A percentile compares a stretch with the other conserved stretches of the same genome.
These are phyloP conservation scores for Odontothrips loti DNA, from an alignment of 2,888 invertebrate species.

Conservation along the genomic window DNA sequence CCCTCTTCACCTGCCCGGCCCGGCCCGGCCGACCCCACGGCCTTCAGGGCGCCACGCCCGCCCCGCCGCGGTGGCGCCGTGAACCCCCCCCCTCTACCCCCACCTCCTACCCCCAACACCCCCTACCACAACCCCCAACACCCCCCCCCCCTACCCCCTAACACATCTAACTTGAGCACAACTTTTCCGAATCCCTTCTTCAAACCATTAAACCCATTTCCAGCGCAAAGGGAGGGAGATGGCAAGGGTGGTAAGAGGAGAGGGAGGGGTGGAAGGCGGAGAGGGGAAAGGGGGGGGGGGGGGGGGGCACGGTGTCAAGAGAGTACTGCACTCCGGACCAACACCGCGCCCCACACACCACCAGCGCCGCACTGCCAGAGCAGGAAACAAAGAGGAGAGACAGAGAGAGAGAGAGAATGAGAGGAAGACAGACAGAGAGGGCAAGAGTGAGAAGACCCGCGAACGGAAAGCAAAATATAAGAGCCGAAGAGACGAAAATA, in stretches of 20 bases:
- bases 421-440: constrained; percentile 1
- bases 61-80: background rate
- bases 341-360: too few species aligned
- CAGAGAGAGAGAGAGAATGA: background rate
- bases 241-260: background rate
- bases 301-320: background rate
- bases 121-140: too few species aligned
- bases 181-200: constrained; percentile 5
- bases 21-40: background rate
- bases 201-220: constrained; percentile 1
- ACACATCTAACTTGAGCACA: background rate
- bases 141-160: background rate
- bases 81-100: background rate
- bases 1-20: background rate
- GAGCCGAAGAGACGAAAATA: background rate
- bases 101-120: background rate
- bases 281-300: background rate
- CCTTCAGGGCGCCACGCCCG: background rate
- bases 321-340: background rate
- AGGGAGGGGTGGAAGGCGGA: background rate
- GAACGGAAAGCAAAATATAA: background rate
- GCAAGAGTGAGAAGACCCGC: background rate
- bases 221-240: background rate
- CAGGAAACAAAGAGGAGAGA: background rate
- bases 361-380: background rate